A percentile compares a stretch with the other conserved stretches of the same genome.
phyloP scores from a whole-genome alignment of 2,797 vertebrate genomes.

The Tauraco hartlaubi region DNA sequence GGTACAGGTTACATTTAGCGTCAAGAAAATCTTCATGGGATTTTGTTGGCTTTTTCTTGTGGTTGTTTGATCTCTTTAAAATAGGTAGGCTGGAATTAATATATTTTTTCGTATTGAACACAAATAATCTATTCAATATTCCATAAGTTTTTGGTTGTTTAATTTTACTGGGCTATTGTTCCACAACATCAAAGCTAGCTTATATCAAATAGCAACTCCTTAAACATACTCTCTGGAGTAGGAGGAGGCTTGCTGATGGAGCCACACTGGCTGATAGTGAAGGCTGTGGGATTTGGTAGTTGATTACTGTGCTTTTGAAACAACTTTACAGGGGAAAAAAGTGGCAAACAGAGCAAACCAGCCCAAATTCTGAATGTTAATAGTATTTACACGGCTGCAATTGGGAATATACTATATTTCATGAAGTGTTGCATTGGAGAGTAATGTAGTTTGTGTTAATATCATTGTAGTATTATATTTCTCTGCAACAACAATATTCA shows the following conservation, averaged over 20 bases:
- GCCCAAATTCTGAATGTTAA: neutral
- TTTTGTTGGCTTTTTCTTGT: neutral
- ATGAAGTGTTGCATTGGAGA: neutral
- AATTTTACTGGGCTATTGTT: constrained; percentile 21
- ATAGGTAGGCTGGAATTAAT: neutral
- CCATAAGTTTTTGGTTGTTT: neutral
- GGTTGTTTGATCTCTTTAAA: neutral
- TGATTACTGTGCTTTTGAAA: neutral
- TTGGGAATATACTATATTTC: neutral
- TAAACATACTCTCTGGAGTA: neutral
- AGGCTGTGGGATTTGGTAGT: neutral
- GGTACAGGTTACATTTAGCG: neutral
- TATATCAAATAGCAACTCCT: neutral
- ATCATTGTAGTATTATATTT: neutral
- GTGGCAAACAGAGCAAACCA: neutral
- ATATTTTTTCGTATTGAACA: neutral
- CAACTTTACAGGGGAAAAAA: neutral
- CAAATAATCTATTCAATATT: neutral
- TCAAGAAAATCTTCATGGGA: neutral
- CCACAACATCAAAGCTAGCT: neutral
- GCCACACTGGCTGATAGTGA: neutral
- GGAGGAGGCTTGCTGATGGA: constrained; percentile 10
- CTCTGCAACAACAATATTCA: neutral
- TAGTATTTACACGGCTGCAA: neutral
- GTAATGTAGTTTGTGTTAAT: neutral